Evolutionary conservation across 2,113 vertebrate species (phyloP), one percentile per base, ranked within the genome.

Genomic region (Heterotis niloticus): DNA sequence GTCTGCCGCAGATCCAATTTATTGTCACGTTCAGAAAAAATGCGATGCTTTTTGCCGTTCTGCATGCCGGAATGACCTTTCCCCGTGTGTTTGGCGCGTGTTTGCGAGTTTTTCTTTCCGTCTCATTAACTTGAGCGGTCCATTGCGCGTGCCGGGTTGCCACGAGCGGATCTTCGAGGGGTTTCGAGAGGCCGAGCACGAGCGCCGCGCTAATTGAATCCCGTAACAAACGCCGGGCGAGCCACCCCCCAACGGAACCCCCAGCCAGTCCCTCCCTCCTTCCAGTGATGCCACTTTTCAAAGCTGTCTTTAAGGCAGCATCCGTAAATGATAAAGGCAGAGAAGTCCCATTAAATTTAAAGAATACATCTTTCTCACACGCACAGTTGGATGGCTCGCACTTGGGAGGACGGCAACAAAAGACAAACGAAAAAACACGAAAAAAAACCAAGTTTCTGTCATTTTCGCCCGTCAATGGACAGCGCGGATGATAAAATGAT

Each of bases 221-320:
- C 7, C 34, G 34, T 44, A 44, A 44, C 7, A 7, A 44, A 44
- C 34, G 7, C 34, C 3, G 7, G 34, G 34, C 7, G 34, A 44
- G 34, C 2, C 34, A 44, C 34, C 34, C 34, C 34, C 34, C 34
- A 44, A 44, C 2, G 3, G 7, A 2, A 2, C 34, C 34, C 34
- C 34, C 34, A 82, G 83, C 34, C 64, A 77, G 34, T 7, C 17
- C 17, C 17, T 20, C 51, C 17, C 70, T 54, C 52, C 59, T 71
- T 44, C 59, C 60, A 83, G 70, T 60, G 56, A 60, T 84, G 82
- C 17, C 69, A 34, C 52, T 29, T 78, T 71, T 77, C 23, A 11
- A 23, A 23, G 17, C n/a, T 20, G 20, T 62, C 59, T 17, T 14
- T 62, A 2, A 17, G 14, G 20, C 59, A 17, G 1, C 20, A 3